These are phyloP conservation scores for Erythrocercus mccallii DNA, from an alignment of 2,113 vertebrate genomes.

Conservation along the genomic window DNA sequence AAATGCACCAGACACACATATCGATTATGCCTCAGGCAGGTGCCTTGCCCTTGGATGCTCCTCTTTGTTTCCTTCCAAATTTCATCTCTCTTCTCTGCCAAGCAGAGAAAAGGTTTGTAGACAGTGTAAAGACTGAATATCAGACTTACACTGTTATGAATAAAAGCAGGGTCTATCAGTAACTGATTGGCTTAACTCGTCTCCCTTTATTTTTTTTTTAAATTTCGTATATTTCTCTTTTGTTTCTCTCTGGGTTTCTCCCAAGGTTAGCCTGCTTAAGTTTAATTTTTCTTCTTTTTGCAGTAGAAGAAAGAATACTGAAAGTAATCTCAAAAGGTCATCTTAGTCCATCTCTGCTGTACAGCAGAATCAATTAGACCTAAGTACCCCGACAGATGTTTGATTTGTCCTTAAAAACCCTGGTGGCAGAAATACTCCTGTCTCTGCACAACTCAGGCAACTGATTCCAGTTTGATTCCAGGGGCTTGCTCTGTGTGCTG, in stretches of 20 bases:
- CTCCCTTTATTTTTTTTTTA: not conserved
- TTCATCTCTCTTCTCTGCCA: not conserved
- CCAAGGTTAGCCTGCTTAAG: slow-evolving; percentile 3
- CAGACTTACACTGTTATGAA: not conserved
- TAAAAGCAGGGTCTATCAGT: not conserved
- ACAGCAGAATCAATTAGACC: not conserved
- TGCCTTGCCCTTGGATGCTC: not conserved
- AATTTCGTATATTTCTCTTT: not conserved
- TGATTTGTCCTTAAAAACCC: slow-evolving; percentile 36
- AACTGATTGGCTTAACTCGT: not conserved
- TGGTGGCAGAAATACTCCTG: not conserved
- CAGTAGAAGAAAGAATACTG: not conserved
- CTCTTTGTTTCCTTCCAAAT: not conserved
- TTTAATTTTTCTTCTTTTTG: slow-evolving; percentile 41
- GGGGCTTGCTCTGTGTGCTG: not conserved
- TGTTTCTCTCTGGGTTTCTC: not conserved
- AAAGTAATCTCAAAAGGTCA: slow-evolving; percentile 9
- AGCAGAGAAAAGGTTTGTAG: not conserved
- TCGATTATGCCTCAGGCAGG: not conserved
- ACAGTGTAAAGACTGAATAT: not conserved
- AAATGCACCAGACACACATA: fast-evolving
- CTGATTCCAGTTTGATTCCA: not conserved
- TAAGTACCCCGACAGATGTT: slow-evolving; percentile 40
- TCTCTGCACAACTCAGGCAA: not conserved
- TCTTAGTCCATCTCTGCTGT: not conserved